phyloP scores from a whole-genome alignment of 2,888 invertebrate genomes.

The Aelia acuminata region DNA sequence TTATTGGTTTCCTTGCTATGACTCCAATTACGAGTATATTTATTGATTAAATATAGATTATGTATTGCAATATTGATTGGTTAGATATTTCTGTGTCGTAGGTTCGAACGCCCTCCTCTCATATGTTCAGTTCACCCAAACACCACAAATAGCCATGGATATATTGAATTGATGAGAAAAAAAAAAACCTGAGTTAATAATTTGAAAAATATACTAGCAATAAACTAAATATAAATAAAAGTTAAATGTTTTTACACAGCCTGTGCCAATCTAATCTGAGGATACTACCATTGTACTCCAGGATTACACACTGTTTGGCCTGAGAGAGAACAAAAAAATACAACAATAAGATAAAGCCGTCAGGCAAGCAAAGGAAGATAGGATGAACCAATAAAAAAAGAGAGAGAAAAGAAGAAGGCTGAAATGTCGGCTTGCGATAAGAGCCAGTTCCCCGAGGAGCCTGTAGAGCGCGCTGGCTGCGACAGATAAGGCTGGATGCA shows the following conservation, averaged over 20 bases:
- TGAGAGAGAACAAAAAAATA: not conserved
- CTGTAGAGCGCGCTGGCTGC: not conserved
- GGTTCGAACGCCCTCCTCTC: no score
- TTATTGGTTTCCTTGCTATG: no score
- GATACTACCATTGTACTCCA: not conserved
- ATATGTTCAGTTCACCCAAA: no score
- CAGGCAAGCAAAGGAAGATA: not conserved
- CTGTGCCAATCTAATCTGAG: not conserved
- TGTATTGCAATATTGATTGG: no score
- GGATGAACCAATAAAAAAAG: slow-evolving; percentile 19
- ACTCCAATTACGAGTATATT: no score
- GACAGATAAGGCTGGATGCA: not conserved
- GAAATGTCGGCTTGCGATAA: not conserved
- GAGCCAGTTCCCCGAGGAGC: not conserved
- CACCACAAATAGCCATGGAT: no score
- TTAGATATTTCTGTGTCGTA: no score
- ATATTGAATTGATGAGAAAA: no score
- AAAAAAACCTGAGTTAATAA: no score
- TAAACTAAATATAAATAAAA: no score
- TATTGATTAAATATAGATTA: no score
- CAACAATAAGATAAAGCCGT: not conserved
- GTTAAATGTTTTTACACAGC: not conserved
- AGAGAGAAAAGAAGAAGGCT: not conserved
- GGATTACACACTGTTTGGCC: not conserved
- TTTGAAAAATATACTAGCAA: no score